Evolutionary conservation across 2,797 vertebrate species (phyloP), one percentile per base, ranked within the genome.

Genomic region (Myotis findleyi): DNA sequence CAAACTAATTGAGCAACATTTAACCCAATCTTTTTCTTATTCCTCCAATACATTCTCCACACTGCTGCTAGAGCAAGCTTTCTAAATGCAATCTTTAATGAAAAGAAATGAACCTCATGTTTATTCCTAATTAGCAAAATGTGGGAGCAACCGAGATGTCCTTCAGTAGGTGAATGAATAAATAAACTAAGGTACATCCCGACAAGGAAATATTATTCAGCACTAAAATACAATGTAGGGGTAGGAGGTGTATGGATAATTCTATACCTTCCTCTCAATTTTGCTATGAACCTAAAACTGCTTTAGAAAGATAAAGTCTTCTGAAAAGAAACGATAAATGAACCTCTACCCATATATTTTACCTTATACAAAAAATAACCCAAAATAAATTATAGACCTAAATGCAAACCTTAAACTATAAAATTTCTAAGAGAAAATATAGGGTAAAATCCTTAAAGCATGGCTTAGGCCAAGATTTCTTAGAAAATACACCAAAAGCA

Each of bases 401-500:
- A 73, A 73, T 71, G 30, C 11, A 73, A 91, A 94, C 25, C 38
- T 41, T 68, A 89, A 44, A 85, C 38, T 51, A 89, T 33, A 80
- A 82, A 69, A 59, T 49, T 62, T 62, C 8, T 69, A 44, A 47
- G n/a, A 82, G 11, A 84, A 92, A 85, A 94, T n/a, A 20, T 27
- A 85, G 23, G 47, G 57, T 30, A 66, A 57, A 90, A n/a, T 72
- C 21, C 17, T 44, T 51, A 17, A 13, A 68, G 6, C 20, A 8
- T 57, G 59, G 44, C 27, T 57, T 57, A 87, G 36, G 44, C 20
- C 7, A 94, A 87, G 10, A 71, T 72, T 83, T 92, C 25, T 79
- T 93, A 38, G 44, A 92, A 90, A 87, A 77, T 77, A 55, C 23
- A 66, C 41, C 57, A 41, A 87, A 87, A 77, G 17, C 14, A 68